phyloP scores from a whole-genome alignment of 2,797 vertebrate species.

The Danio albolineatus region DNA sequence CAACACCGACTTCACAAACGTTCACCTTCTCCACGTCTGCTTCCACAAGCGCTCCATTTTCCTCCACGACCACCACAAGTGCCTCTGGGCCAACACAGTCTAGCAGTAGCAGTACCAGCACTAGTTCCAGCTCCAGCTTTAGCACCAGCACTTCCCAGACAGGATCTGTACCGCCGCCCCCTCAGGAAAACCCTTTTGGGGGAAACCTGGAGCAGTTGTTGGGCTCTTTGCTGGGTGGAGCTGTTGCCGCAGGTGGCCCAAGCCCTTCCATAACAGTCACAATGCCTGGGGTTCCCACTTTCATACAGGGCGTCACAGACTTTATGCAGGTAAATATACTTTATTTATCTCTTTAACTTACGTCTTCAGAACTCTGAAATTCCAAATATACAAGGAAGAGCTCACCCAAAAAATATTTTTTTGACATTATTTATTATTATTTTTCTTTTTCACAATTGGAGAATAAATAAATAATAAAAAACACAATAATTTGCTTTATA shows the following conservation, averaged over 20 bases:
- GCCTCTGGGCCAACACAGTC: slow-evolving; percentile 74
- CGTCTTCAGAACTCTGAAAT: neutral
- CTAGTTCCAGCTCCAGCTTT: slow-evolving; percentile 67
- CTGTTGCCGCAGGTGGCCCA: slow-evolving; percentile 69
- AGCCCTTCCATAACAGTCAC: slow-evolving; percentile 85
- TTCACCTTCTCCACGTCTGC: slow-evolving; percentile 72
- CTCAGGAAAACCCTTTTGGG: slow-evolving; percentile 69
- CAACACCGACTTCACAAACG: slow-evolving; percentile 70
- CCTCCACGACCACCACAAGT: slow-evolving; percentile 42
- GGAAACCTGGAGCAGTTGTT: slow-evolving; percentile 85
- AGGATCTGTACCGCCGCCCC: slow-evolving; percentile 64
- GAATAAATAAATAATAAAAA: no score
- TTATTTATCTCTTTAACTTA: neutral
- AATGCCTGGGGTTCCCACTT: slow-evolving; percentile 87
- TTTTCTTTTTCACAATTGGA: neutral
- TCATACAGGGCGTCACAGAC: slow-evolving; percentile 90
- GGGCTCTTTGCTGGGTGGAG: slow-evolving; percentile 82
- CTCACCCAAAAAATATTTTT: neutral
- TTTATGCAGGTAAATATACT: slow-evolving; percentile 84
- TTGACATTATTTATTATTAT: neutral
- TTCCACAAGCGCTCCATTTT: slow-evolving; percentile 41
- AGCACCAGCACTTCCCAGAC: slow-evolving; percentile 62
- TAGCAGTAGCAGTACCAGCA: slow-evolving; percentile 51
- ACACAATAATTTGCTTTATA: no score
- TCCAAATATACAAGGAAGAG: neutral